Conservation (phyloP, 2,113 vertebrate species). For the Hyperopisus bebe region DNA sequence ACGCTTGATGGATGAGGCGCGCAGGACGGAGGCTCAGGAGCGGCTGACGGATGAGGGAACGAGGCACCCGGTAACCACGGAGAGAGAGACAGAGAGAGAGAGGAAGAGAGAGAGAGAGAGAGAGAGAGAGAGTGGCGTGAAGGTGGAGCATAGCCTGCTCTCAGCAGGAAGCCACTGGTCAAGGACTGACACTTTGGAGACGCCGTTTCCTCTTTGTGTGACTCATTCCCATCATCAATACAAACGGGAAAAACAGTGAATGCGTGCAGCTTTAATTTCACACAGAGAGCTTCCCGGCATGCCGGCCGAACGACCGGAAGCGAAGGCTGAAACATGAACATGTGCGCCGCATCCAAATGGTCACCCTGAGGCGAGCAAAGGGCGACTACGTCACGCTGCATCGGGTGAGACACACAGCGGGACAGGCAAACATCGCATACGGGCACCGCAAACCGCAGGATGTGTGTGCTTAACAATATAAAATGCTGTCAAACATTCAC, state of each 20-base stretch:
- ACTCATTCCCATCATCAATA: background rate
- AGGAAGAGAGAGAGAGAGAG: background rate
- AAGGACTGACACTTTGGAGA: background rate
- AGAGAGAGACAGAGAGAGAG: conserved; percentile 4
- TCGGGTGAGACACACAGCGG: background rate
- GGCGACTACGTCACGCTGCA: background rate
- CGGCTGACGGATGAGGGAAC: conserved; percentile 22
- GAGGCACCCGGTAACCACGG: background rate
- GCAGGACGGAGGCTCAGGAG: conserved; percentile 7
- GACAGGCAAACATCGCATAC: background rate
- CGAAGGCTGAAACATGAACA: background rate
- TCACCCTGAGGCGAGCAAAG: background rate
- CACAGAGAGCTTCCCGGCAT: background rate
- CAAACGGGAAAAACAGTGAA: background rate
- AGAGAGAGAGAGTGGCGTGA: background rate
- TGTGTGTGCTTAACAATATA: conserved; percentile 47
- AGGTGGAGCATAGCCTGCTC: background rate
- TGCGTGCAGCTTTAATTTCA: background rate
- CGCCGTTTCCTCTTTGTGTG: background rate
- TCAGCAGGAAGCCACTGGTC: background rate
- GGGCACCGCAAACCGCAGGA: background rate
- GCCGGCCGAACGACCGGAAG: background rate
- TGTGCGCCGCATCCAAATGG: background rate
- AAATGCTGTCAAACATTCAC: conserved; percentile 56
- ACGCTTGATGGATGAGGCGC: conserved; percentile 51